phyloP scores from a whole-genome alignment of 2,113 vertebrate genomes.

The Crotalus horridus region DNA sequence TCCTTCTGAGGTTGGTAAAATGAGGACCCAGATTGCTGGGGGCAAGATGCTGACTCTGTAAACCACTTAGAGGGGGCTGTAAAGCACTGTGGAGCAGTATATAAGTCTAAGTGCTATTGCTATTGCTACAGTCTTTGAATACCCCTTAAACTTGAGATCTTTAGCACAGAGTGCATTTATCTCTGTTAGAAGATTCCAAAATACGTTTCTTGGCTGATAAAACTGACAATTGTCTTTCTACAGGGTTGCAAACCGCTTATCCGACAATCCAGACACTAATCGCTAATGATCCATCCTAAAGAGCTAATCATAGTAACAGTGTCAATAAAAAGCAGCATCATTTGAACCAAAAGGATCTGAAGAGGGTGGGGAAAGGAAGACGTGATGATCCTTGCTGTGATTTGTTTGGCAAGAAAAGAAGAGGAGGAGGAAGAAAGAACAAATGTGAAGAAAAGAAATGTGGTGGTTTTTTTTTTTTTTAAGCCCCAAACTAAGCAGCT shows the following conservation, averaged over 20 bases:
- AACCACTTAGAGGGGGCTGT: too few relatives aligned
- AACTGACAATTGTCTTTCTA: constrained; percentile 54
- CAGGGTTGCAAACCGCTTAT: constrained; percentile 42
- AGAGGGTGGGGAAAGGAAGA: background rate
- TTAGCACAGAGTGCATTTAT: background rate
- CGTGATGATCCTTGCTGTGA: background rate
- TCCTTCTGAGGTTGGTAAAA: too few relatives aligned
- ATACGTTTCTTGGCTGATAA: constrained; percentile 51
- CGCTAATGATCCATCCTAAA: constrained; percentile 51
- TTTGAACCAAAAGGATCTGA: constrained; percentile 38
- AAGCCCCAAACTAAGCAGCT: background rate
- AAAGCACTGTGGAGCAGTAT: too few relatives aligned
- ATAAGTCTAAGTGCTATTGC: too few relatives aligned
- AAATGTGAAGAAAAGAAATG: background rate
- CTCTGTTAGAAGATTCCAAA: constrained; percentile 45
- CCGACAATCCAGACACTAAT: constrained; percentile 56
- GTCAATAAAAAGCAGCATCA: constrained; percentile 56
- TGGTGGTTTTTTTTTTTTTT: background rate
- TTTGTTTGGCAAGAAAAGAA: background rate
- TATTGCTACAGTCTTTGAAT: background rate
- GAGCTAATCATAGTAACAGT: constrained; percentile 46
- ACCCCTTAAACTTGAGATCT: background rate
- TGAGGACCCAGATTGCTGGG: too few relatives aligned
- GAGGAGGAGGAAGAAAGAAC: background rate
- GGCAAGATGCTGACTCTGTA: too few relatives aligned